Conservation (phyloP, 92 coral and sea anemone species). For the Bergia sp. region DNA sequence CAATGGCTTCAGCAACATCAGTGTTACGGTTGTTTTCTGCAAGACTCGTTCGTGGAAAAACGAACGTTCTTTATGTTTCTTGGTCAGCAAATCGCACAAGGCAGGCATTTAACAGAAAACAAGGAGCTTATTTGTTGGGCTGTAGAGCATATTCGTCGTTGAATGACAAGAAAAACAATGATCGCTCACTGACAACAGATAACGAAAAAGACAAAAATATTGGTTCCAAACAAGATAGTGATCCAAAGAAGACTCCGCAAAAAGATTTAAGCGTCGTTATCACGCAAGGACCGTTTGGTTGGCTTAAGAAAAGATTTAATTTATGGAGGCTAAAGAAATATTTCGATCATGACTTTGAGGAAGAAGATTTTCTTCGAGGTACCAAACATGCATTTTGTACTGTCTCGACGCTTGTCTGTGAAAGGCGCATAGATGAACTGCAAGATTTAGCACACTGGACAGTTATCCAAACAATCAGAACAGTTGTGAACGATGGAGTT, state of each 20-base stretch:
- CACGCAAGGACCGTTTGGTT: conserved; percentile 74
- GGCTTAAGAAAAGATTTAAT: conserved; percentile 74
- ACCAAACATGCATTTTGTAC: conserved; percentile 88
- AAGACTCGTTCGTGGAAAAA: background rate
- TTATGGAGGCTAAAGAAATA: conserved; percentile 72
- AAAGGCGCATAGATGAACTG: conserved; percentile 63
- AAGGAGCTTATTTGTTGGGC: background rate
- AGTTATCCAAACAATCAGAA: conserved; percentile 52
- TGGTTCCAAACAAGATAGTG: background rate
- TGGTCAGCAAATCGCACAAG: background rate
- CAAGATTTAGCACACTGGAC: conserved; percentile 53
- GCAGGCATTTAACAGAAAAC: background rate
- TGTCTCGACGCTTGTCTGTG: conserved; percentile 72
- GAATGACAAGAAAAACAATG: background rate
- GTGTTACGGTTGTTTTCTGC: background rate
- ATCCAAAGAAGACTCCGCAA: background rate
- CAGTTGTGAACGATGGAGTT: conserved; percentile 39
- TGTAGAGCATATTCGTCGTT: conserved; percentile 27
- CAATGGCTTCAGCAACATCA: background rate
- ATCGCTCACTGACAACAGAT: background rate
- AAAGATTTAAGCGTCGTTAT: conserved; percentile 45
- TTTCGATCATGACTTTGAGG: conserved; percentile 87
- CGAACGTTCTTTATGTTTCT: background rate
- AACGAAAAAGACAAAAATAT: background rate
- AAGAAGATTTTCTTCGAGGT: conserved; percentile 85